phyloP scores from a whole-genome alignment of 2,888 invertebrate genomes.

The Synanthedon formicaeformis region DNA sequence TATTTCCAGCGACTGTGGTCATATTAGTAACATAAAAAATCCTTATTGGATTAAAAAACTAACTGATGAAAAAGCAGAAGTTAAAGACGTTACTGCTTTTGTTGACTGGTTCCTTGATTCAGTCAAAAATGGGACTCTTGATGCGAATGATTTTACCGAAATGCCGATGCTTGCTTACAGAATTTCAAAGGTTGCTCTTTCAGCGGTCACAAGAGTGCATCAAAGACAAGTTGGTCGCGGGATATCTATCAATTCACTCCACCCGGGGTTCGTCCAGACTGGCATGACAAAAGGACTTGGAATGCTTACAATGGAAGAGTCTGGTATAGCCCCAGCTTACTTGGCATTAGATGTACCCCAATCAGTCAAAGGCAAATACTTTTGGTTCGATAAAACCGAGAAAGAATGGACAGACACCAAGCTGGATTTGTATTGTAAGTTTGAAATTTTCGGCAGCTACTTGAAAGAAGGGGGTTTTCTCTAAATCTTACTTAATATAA shows the following conservation, averaged over 20 bases:
- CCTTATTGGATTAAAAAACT: constrained; percentile 16
- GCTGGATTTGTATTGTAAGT: constrained; percentile 5
- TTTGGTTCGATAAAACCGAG: constrained; percentile 18
- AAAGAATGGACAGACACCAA: constrained; percentile 14
- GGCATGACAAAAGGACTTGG: constrained; percentile 16
- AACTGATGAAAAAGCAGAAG: constrained; percentile 11
- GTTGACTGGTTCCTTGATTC: constrained; percentile 19
- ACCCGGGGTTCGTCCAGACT: constrained; percentile 22
- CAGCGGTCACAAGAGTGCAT: constrained; percentile 16
- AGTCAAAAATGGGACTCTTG: constrained; percentile 13
- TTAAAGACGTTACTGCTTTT: constrained; percentile 17
- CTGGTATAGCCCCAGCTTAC: constrained; percentile 13
- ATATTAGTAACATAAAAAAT: constrained; percentile 17
- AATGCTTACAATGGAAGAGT: constrained; percentile 10
- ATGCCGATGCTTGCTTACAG: constrained; percentile 12
- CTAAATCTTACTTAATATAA: not conserved
- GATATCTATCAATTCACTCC: constrained; percentile 19
- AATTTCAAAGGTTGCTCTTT: constrained; percentile 19
- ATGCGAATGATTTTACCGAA: constrained; percentile 14
- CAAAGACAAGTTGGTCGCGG: constrained; percentile 14
- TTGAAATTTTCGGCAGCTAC: not conserved
- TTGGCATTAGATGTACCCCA: constrained; percentile 19
- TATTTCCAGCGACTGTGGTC: constrained; percentile 20
- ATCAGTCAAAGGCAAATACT: constrained; percentile 17
- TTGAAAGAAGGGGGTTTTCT: not conserved